phyloP scores from a whole-genome alignment of 2,888 invertebrate genomes.

The Pseudococcus viburni region DNA sequence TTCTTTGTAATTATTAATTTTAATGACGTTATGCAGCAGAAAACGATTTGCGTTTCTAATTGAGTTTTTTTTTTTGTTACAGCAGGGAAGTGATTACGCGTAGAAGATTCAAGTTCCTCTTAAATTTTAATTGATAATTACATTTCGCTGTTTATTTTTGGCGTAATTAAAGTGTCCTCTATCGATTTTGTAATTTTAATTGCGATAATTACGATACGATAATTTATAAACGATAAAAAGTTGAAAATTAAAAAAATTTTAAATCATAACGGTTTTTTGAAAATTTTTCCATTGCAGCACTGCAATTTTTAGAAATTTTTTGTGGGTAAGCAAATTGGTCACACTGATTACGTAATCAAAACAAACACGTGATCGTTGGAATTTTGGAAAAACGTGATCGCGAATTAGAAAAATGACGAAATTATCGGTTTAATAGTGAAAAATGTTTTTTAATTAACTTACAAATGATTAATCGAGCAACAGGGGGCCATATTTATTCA shows the following conservation, averaged over 20 bases:
- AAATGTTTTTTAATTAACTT: no score
- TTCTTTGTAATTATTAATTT: slow-evolving; percentile 21
- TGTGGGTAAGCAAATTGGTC: no score
- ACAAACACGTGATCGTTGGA: no score
- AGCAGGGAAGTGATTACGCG: slow-evolving; percentile 1
- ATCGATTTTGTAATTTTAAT: neutral
- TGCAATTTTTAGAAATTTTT: no score
- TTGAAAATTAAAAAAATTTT: no score
- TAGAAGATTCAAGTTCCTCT: neutral
- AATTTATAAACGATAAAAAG: neutral
- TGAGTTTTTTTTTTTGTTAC: neutral
- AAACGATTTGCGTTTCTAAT: slow-evolving; percentile 25
- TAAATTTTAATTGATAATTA: slow-evolving; percentile 14
- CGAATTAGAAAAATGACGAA: no score
- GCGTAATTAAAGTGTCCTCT: neutral
- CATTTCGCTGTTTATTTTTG: neutral
- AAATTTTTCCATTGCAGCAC: neutral
- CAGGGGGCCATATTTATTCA: no score
- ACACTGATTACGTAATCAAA: no score
- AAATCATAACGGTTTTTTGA: neutral
- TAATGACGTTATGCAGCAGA: neutral
- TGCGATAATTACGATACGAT: neutral
- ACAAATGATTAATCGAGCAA: no score
- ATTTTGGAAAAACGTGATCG: no score
- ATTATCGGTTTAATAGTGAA: no score